These are phyloP conservation scores for Andrena dorsata DNA, from an alignment of 2,888 invertebrate species.

Conservation along the genomic window DNA sequence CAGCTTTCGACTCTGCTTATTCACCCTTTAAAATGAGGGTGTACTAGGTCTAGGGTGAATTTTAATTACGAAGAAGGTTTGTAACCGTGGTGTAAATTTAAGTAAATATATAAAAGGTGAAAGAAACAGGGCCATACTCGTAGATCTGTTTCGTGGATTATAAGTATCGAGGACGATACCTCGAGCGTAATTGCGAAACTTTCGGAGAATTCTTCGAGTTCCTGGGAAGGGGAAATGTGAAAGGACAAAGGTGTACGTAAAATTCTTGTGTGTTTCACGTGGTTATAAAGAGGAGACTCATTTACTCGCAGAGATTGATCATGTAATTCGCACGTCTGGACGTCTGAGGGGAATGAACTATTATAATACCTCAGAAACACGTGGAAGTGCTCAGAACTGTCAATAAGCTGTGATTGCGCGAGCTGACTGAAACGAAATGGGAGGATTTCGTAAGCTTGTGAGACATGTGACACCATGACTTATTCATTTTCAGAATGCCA, in stretches of 20 bases:
- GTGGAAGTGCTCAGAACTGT: not conserved
- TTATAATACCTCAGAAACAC: constrained; percentile 5
- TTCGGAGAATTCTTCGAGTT: not conserved
- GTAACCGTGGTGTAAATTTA: too few relatives aligned
- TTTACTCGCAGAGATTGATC: constrained; percentile 34
- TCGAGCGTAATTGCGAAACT: constrained; percentile 37
- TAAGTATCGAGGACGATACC: constrained; percentile 23
- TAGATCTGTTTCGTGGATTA: constrained; percentile 9
- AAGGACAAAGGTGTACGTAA: constrained; percentile 19
- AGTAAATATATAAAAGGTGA: not conserved
- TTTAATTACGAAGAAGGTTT: too few relatives aligned
- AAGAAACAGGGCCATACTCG: not conserved
- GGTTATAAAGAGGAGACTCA: constrained; percentile 32
- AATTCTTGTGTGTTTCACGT: constrained; percentile 33
- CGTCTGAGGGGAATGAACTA: constrained; percentile 46
- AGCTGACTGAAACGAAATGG: not conserved
- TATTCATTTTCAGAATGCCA: not conserved
- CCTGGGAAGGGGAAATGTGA: constrained; percentile 39
- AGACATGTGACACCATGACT: not conserved
- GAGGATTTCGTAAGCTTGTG: too few relatives aligned
- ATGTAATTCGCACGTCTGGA: constrained; percentile 46
- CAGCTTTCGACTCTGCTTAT: too few relatives aligned
- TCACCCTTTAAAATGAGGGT: too few relatives aligned
- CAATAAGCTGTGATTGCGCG: not conserved
- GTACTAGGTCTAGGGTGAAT: too few relatives aligned